Percentiles rank a stretch among this genome's conserved stretches.
Evolutionary conservation across 2,113 vertebrate genomes (phyloP).

Genomic region (Petrocephalus microphthalmus): DNA sequence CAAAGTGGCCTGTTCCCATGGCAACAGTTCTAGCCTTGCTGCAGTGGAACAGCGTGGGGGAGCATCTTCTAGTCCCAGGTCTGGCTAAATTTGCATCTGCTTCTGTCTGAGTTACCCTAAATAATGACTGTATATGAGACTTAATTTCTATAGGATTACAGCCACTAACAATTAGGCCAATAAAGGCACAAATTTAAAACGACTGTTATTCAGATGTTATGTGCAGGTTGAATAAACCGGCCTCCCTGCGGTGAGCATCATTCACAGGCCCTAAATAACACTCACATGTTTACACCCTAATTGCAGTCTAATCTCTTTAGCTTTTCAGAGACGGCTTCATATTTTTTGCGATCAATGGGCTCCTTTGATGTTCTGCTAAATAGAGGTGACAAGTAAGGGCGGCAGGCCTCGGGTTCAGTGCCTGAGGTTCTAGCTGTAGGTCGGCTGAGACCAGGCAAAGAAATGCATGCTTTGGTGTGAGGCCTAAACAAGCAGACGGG

Average conservation of each 20-base stretch:
- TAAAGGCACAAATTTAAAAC: neutral
- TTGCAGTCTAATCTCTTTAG: neutral
- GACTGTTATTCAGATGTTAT: neutral
- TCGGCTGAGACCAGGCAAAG: neutral
- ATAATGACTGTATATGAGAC: too few relatives aligned
- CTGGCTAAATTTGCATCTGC: neutral
- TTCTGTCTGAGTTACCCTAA: neutral
- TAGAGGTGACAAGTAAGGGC: neutral
- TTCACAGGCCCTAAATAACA: neutral
- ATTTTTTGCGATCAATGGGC: neutral
- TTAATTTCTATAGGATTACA: neutral
- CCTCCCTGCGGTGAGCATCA: neutral
- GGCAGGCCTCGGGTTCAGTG: neutral
- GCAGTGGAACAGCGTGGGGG: constrained; percentile 2
- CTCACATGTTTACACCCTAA: neutral
- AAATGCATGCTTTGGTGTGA: neutral
- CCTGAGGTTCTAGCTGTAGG: neutral
- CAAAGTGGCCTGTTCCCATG: constrained; percentile 8
- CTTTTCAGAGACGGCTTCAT: neutral
- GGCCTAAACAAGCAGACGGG: neutral
- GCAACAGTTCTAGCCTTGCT: neutral
- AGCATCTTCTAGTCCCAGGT: neutral
- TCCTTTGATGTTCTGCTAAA: neutral
- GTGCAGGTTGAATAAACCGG: neutral
- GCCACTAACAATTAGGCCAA: neutral